Evolutionary conservation across 2,888 invertebrate species (phyloP).

Genomic region (Ophion slaviceki): DNA sequence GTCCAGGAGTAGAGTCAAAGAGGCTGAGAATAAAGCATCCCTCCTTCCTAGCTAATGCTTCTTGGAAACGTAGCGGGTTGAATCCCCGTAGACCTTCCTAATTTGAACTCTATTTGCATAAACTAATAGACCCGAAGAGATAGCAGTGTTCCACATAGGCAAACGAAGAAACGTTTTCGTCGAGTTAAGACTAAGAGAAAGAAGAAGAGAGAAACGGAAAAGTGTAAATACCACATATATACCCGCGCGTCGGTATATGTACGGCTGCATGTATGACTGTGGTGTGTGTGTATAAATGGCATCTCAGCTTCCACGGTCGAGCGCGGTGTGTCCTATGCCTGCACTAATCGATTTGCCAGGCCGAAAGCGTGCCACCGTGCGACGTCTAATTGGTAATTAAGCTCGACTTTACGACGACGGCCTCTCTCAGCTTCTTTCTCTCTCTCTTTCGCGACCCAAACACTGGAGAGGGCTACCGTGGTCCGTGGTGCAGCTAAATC

Average conservation of each 20-base stretch:
- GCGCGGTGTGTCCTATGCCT: slow-evolving; percentile 75
- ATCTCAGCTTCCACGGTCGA: slow-evolving; percentile 46
- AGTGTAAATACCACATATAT: slow-evolving; percentile 11
- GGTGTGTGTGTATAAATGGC: slow-evolving; percentile 13
- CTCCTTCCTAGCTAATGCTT: background rate
- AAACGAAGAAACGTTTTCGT: slow-evolving; percentile 41
- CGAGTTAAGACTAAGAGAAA: slow-evolving; percentile 8
- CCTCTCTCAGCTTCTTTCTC: slow-evolving; percentile 38
- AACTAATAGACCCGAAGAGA: slow-evolving; percentile 54
- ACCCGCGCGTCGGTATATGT: background rate
- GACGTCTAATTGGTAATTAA: slow-evolving; percentile 83
- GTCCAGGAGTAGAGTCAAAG: background rate
- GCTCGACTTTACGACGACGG: slow-evolving; percentile 78
- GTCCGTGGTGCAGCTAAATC: slow-evolving; percentile 29
- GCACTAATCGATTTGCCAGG: slow-evolving; percentile 80
- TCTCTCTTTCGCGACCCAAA: slow-evolving; percentile 30
- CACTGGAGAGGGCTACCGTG: slow-evolving; percentile 47
- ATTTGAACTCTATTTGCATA: slow-evolving; percentile 63
- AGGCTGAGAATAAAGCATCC: slow-evolving; percentile 16
- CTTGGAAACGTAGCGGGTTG: slow-evolving; percentile 38
- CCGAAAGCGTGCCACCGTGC: slow-evolving; percentile 81
- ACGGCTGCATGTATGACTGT: background rate
- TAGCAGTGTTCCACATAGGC: slow-evolving; percentile 49
- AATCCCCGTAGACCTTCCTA: slow-evolving; percentile 24
- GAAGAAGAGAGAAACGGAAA: slow-evolving; percentile 5